These are phyloP conservation scores for Microctonus hyperodae DNA, from an alignment of 2,888 invertebrate species.

Conservation along the genomic window DNA sequence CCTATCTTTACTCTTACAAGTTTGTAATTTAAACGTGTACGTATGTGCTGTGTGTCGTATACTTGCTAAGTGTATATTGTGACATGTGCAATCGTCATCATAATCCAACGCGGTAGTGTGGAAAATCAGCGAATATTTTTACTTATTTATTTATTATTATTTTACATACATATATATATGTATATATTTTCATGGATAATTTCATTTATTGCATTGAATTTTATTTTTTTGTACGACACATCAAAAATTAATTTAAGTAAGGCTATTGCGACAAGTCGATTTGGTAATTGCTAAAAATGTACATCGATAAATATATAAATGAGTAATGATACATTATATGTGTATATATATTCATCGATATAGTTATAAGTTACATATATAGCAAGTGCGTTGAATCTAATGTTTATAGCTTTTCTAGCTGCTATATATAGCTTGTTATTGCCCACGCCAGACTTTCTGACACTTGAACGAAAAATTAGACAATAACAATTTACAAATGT, in stretches of 20 bases:
- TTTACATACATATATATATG: too few relatives aligned
- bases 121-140: neutral
- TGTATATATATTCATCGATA: constrained; percentile 15
- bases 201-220: neutral
- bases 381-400: neutral
- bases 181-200: neutral
- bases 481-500: neutral
- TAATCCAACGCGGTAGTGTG: constrained; percentile 1
- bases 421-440: constrained; percentile 4
- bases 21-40: constrained; percentile 11
- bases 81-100: constrained; percentile 14
- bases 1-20: neutral
- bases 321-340: neutral
- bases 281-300: constrained; percentile 28
- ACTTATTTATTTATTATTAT: too few relatives aligned
- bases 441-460: constrained; percentile 1
- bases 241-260: neutral
- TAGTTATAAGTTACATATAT: neutral
- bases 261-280: constrained; percentile 17
- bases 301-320: constrained; percentile 23
- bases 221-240: neutral
- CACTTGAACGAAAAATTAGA: neutral
- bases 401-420: neutral
- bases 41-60: neutral
- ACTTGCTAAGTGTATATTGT: constrained; percentile 11